These are phyloP conservation scores for Limanda limanda DNA, from an alignment of 2,113 vertebrate genomes.

Conservation along the genomic window DNA sequence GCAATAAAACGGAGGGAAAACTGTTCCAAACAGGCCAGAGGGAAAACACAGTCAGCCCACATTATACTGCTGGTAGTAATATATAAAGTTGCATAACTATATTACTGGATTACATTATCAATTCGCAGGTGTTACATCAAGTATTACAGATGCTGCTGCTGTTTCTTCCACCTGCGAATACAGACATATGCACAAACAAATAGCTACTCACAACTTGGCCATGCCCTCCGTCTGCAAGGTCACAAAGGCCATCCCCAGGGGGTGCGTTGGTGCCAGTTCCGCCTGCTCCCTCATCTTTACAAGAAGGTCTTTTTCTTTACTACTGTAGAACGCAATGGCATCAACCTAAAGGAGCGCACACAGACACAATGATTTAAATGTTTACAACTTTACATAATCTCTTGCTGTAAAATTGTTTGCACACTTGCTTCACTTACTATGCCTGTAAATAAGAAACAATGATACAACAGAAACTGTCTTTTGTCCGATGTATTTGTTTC, in stretches of 20 bases:
- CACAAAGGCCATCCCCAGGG: constrained; percentile 94
- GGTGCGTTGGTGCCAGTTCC: constrained; percentile 69
- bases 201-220: constrained; percentile 89
- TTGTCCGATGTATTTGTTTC: no score
- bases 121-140: neutral
- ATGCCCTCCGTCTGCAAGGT: constrained; percentile 91
- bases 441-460: no score
- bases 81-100: no score
- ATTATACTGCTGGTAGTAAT: neutral
- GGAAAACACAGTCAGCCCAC: neutral
- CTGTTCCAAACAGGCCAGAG: neutral
- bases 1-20: neutral
- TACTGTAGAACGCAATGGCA: constrained; percentile 89
- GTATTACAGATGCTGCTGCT: neutral
- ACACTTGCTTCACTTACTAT: neutral
- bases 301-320: constrained; percentile 79
- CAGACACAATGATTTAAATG: neutral
- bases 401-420: neutral
- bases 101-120: neutral
- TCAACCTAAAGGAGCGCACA: constrained; percentile 85
- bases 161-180: neutral
- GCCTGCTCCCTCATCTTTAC: constrained; percentile 81
- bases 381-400: neutral
- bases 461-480: no score
- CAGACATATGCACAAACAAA: neutral